phyloP scores from a whole-genome alignment of 2,888 invertebrate genomes.

The Daptonema setosum region DNA sequence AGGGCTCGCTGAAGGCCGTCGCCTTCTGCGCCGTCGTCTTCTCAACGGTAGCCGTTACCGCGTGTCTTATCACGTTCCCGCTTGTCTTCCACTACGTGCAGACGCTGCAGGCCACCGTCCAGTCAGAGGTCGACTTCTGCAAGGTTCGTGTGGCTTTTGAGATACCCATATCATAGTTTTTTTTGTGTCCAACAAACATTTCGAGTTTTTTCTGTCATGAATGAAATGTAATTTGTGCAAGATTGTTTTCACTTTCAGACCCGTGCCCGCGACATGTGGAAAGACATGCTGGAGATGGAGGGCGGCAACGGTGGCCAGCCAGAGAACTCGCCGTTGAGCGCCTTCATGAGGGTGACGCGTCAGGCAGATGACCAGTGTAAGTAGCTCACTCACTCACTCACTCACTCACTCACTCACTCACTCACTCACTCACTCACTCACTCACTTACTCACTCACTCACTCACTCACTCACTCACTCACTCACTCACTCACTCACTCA shows the following conservation, averaged over 20 bases:
- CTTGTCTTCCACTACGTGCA: slow-evolving; percentile 27
- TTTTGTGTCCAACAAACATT: background rate
- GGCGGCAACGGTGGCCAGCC: slow-evolving; percentile 7
- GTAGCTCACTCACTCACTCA: too few relatives aligned
- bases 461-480: too few relatives aligned
- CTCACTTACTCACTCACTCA: too few relatives aligned
- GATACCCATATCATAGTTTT: too few relatives aligned
- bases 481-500: too few relatives aligned
- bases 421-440: too few relatives aligned
- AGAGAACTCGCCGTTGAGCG: slow-evolving; percentile 6
- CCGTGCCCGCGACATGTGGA: background rate
- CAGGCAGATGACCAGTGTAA: background rate
- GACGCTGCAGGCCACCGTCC: slow-evolving; percentile 25
- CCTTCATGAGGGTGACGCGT: background rate
- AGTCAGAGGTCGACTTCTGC: slow-evolving; percentile 10
- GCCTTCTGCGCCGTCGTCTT: background rate
- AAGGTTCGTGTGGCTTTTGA: slow-evolving; percentile 2
- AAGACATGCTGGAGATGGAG: background rate
- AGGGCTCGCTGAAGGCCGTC: background rate
- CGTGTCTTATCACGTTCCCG: slow-evolving; percentile 24
- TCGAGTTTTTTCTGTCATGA: background rate
- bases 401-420: too few relatives aligned
- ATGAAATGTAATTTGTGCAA: background rate
- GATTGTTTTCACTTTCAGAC: background rate
- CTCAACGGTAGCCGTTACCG: slow-evolving; percentile 22